Evolutionary conservation across 2,888 invertebrate species (phyloP), one percentile per base, ranked within the genome.

Genomic region (Sinotaia quadrata): DNA sequence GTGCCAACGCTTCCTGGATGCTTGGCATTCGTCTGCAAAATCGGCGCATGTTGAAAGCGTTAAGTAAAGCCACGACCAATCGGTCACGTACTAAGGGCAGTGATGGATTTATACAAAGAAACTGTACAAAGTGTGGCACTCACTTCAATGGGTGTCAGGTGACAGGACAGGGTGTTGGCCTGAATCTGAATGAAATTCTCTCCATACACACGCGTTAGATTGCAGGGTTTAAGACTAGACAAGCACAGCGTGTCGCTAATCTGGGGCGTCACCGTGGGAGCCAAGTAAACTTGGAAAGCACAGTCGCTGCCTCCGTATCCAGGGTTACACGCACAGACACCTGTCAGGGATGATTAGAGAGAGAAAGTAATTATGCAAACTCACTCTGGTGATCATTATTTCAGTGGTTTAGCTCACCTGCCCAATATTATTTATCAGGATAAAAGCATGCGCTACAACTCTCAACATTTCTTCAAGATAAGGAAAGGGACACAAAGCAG

Each of bases 221-320:
- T 70, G 68, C 82, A 82, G 36, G 63, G 54, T 12, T 34, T n/a
- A 4, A 4, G 10, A 8, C 54, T 47, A 18, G 47, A 8, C 34
- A 29, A 24, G 52, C 75, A 75, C 31, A 72, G 18, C 10, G 36
- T 36, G 37, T 67, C 71, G 56, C 67, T 71, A 7, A 7, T 8
- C 2, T 33, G 29, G 8, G 54, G 57, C 5, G 61, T 33, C 10
- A 79, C 68, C 8, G 36, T 54, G 8, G 83, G 82, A n/a, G 76
- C 63, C 12, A 51, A 65, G n/a, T 24, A 62, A 7, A 67, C 59
- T 7, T 69, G 58, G 7, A 81, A 47, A 37, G 78, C 75, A 69
- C 84, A 84, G 72, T 82, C 81, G 7, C 74, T 60, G 24, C 78
- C 78, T 27, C 65, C 66, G 49, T 69, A 81, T 2, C 71, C 73